Evolutionary conservation across 2,113 vertebrate genomes (phyloP), one percentile per base, ranked within the genome.

Genomic region (Carassius carassius): DNA sequence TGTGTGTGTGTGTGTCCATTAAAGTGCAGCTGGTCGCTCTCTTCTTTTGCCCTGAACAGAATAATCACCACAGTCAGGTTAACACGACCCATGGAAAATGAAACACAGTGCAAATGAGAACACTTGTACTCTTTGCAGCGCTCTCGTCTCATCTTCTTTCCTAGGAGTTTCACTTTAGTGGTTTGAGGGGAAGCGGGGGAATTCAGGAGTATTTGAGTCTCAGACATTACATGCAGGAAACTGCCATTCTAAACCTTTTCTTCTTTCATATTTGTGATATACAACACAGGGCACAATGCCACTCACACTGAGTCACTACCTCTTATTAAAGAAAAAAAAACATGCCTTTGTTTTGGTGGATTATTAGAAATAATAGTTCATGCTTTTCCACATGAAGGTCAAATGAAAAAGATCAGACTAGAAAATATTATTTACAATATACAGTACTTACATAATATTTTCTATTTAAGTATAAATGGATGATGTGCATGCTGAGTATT

Each of bases 21-120:
- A 95, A 95, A 94, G 94, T 96, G 94, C 97, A 99, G 97, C 98
- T 99, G 98, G 97, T 97, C 95, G 95, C 94, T 95, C 94, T 98
- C 96, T 94, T 82, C 79, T 83, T 69, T 85, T 69, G 69, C 84
- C 41, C 75, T 89, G 87, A 94, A 94, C 94, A 92, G 94, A 93
- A 93, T 96, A 97, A 96, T 96, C 93, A 94, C 93, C 89, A 92
- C 94, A 94, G 94, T 93, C 95, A 96, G 97, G 97, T 98, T 98
- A 96, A 92, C 94, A 94, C 97, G 97, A 98, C 97, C 97, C 93
- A 94, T 91, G 90, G 92, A 93, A 94, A 92, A 94, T 94, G 95
- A 94, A 93, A 94, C 92, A 94, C 91, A 82, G 67, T 70, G 67
- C 80, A 82, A 82, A 82, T 82, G 49, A 58, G 80, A 72, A 72